Conservation (phyloP, 1,140 invertebrate genomes). For the Protaetia brevitarsis region DNA sequence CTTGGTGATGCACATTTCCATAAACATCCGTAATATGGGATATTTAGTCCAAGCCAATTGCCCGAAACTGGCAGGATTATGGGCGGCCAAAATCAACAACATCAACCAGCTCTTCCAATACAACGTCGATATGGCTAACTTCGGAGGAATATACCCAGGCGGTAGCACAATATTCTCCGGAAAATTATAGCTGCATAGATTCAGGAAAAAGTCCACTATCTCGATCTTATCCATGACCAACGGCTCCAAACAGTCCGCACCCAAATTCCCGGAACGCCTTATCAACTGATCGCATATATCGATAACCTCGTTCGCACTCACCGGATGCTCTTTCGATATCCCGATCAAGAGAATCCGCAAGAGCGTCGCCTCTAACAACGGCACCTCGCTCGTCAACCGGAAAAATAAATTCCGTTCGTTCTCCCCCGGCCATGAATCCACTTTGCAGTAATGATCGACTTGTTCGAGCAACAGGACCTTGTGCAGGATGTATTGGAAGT, state of each 20-base stretch:
- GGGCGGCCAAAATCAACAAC: conserved; percentile 83
- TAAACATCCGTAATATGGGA: conserved; percentile 86
- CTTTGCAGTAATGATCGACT: conserved; percentile 82
- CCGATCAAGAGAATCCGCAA: conserved; percentile 79
- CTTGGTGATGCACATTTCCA: conserved; percentile 98
- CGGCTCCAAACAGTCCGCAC: conserved; percentile 62
- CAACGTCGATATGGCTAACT: conserved; percentile 82
- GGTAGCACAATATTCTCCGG: conserved; percentile 91
- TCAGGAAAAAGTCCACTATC: conserved; percentile 86
- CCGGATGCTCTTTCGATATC: conserved; percentile 78
- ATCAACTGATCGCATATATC: conserved; percentile 84
- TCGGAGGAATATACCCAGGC: conserved; percentile 78
- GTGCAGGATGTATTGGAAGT: conserved; percentile 77
- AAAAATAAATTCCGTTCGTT: conserved; percentile 75
- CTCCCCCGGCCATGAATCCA: conserved; percentile 93
- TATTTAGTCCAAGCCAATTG: conserved; percentile 84
- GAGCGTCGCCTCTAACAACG: conserved; percentile 79
- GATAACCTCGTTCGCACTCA: conserved; percentile 76
- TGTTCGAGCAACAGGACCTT: conserved; percentile 86
- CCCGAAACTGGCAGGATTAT: conserved; percentile 88
- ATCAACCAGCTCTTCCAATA: conserved; percentile 96
- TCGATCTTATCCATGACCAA: conserved; percentile 78
- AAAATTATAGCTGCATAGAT: conserved; percentile 86
- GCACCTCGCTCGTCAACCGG: conserved; percentile 82
- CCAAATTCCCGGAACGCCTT: conserved; percentile 74